A percentile compares a stretch with the other conserved stretches of the same genome.
Conservation (phyloP, 2,797 vertebrate genomes). For the Hoplostethus atlanticus region DNA sequence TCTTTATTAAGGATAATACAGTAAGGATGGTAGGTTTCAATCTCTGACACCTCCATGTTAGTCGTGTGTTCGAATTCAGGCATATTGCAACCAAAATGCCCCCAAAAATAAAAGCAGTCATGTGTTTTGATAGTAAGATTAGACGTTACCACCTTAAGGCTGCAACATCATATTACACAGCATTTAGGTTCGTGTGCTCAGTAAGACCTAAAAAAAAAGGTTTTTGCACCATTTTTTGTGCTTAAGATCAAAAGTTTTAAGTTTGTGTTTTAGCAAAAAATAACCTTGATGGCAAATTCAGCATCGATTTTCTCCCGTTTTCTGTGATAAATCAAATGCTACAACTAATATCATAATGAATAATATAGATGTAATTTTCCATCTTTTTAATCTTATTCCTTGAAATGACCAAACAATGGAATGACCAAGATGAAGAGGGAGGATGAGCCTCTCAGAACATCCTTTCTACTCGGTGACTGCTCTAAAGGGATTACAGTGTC, state of each 20-base stretch:
- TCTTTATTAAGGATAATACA: constrained; percentile 58
- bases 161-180: constrained; percentile 23
- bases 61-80: not conserved
- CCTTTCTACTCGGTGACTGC: not conserved
- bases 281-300: not conserved
- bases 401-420: not conserved
- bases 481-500: not conserved
- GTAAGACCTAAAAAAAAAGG: not conserved
- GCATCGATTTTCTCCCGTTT: not conserved
- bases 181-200: not conserved
- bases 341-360: too few species aligned
- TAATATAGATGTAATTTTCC: not conserved
- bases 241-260: not conserved
- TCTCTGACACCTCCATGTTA: constrained; percentile 1
- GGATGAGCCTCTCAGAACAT: not conserved
- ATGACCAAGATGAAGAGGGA: not conserved
- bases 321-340: too few species aligned
- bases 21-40: constrained; percentile 14
- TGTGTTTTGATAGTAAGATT: not conserved
- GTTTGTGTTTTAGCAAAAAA: too few species aligned
- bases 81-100: not conserved
- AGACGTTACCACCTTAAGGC: constrained; percentile 36
- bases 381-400: not conserved
- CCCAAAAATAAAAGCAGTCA: not conserved
- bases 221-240: not conserved